These are phyloP conservation scores for Plutella xylostella DNA, from an alignment of 2,888 invertebrate species.

Conservation along the genomic window DNA sequence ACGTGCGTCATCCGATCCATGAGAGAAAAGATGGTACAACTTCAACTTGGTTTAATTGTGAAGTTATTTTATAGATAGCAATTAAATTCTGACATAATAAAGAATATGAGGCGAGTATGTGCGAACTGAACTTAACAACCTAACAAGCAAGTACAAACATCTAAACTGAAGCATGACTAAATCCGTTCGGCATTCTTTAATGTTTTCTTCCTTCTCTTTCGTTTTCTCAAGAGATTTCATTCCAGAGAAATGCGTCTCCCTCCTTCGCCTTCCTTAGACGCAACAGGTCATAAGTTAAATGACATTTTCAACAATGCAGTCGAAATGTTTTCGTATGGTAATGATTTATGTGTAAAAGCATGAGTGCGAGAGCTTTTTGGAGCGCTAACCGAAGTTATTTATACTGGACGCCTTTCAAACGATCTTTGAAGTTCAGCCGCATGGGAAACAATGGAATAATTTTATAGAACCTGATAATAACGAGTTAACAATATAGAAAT, in stretches of 20 bases:
- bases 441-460: conserved; percentile 43
- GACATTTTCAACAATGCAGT: conserved; percentile 65
- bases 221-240: conserved; percentile 25
- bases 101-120: too few species aligned
- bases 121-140: too few species aligned
- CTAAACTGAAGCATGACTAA: too few species aligned
- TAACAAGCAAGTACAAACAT: too few species aligned
- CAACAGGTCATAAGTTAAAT: conserved; percentile 65
- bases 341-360: conserved; percentile 65
- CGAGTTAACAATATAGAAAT: too few species aligned
- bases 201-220: conserved; percentile 32
- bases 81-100: too few species aligned
- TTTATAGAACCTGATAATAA: conserved; percentile 23
- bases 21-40: conserved; percentile 9
- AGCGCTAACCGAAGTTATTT: conserved; percentile 45
- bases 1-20: conserved; percentile 10
- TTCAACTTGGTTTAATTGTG: conserved; percentile 4
- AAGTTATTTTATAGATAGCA: too few species aligned
- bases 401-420: conserved; percentile 41
- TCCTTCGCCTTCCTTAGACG: conserved; percentile 58
- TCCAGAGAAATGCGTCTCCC: conserved; percentile 36
- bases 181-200: conserved; percentile 49
- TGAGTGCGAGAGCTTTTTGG: conserved; percentile 46
- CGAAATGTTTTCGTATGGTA: conserved; percentile 68
- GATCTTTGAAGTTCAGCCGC: conserved; percentile 31